A percentile compares a stretch with the other conserved stretches of the same genome.
These are phyloP conservation scores for Myathropa florea DNA, from an alignment of 2,888 invertebrate genomes.

Conservation along the genomic window DNA sequence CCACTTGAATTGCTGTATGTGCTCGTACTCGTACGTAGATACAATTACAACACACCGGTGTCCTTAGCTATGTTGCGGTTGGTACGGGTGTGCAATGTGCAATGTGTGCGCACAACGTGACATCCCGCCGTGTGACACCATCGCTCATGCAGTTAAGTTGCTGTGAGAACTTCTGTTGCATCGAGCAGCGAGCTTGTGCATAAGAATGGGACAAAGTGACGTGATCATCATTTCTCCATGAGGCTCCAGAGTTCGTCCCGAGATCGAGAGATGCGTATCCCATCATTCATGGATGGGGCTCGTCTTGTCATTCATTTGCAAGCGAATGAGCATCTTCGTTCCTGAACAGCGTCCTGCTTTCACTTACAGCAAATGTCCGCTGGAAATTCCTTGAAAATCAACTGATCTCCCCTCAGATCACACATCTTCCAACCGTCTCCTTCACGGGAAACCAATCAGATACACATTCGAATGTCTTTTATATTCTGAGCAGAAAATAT, in stretches of 20 bases:
- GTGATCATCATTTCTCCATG: conserved; percentile 17
- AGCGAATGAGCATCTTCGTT: neutral
- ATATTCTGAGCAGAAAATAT: neutral
- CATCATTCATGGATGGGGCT: neutral
- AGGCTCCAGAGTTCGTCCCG: neutral
- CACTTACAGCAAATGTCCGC: neutral
- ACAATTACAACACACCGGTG: conserved; percentile 31
- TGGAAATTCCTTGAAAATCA: neutral
- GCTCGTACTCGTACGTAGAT: neutral
- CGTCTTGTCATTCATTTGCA: conserved; percentile 5
- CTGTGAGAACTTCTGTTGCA: conserved; percentile 15
- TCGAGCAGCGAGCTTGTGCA: neutral
- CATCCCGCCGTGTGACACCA: conserved; percentile 58
- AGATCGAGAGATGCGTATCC: conserved; percentile 9
- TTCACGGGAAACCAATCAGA: neutral
- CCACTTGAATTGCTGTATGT: conserved; percentile 1
- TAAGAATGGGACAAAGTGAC: neutral
- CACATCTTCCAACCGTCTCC: neutral
- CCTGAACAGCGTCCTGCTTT: neutral
- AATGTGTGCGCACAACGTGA: conserved; percentile 29
- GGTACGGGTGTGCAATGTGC: neutral
- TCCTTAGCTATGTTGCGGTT: conserved; percentile 25
- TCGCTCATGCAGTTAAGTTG: conserved; percentile 40
- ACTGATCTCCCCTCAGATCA: neutral
- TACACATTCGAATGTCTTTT: neutral